These are phyloP conservation scores for Cerastis leucographa DNA, from an alignment of 2,888 invertebrate species.

Conservation along the genomic window DNA sequence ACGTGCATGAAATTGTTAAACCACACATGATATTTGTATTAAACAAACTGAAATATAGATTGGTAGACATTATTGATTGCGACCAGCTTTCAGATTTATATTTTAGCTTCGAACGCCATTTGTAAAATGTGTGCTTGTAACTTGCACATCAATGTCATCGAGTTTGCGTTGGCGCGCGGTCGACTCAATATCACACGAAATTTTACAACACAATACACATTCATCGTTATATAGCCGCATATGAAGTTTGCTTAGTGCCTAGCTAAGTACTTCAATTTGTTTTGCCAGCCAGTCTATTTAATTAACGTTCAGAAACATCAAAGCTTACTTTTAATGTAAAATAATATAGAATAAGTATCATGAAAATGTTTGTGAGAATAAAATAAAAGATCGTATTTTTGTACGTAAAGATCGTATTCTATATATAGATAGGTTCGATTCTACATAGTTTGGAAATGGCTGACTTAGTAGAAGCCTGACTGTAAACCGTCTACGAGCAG, in stretches of 20 bases:
- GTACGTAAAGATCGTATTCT: no score
- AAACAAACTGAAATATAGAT: conserved; percentile 3
- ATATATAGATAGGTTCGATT: not conserved
- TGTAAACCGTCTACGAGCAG: conserved; percentile 18
- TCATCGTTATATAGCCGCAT: not conserved
- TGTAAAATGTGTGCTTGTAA: conserved; percentile 15
- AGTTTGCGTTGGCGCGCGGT: conserved; percentile 25
- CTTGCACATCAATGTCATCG: conserved; percentile 18
- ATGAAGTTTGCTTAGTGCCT: conserved; percentile 10
- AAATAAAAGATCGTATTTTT: not conserved
- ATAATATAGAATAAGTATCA: conserved; percentile 21
- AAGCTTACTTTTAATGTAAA: conserved; percentile 36
- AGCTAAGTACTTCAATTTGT: conserved; percentile 27
- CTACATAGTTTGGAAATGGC: conserved; percentile 20
- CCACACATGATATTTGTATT: conserved; percentile 30
- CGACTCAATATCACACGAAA: conserved; percentile 17
- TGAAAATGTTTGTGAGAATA: conserved; percentile 4
- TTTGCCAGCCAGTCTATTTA: conserved; percentile 21
- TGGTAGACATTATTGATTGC: conserved; percentile 18
- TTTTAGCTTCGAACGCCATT: conserved; percentile 8
- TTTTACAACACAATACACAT: conserved; percentile 10
- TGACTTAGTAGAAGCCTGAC: conserved; percentile 26
- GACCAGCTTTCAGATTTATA: conserved; percentile 1
- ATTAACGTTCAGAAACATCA: conserved; percentile 47
- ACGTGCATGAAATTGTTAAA: conserved; percentile 57